phyloP scores from a whole-genome alignment of 1,140 invertebrate species.

The Drosophila santomea region DNA sequence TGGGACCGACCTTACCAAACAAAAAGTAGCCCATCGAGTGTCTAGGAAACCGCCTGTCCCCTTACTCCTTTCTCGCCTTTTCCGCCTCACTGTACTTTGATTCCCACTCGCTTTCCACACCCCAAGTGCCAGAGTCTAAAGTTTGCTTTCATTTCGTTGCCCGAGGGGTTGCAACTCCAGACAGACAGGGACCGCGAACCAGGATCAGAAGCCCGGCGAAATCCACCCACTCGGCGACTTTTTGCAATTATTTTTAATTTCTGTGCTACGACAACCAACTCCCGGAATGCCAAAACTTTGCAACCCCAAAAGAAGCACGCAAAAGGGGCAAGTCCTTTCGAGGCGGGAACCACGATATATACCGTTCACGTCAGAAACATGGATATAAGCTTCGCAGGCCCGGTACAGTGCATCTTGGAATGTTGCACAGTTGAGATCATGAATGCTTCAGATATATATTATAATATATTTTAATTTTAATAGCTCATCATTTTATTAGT shows the following conservation, averaged over 20 bases:
- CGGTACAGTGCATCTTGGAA: slow-evolving; percentile 4
- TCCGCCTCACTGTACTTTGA: not conserved
- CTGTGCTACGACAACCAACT: slow-evolving; percentile 70
- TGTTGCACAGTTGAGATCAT: not conserved
- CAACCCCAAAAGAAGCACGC: slow-evolving; percentile 66
- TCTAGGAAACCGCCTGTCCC: slow-evolving; percentile 40
- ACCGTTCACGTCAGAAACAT: slow-evolving; percentile 18
- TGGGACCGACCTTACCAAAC: slow-evolving; percentile 44
- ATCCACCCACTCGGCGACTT: slow-evolving; percentile 45
- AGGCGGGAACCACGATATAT: slow-evolving; percentile 49
- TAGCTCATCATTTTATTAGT: too few relatives aligned
- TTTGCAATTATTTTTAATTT: slow-evolving; percentile 77
- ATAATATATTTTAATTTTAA: not conserved
- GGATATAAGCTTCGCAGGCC: not conserved
- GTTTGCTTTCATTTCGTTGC: slow-evolving; percentile 63
- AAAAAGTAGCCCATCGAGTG: slow-evolving; percentile 51
- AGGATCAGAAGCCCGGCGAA: slow-evolving; percentile 13
- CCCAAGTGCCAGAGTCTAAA: slow-evolving; percentile 25
- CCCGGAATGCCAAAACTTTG: slow-evolving; percentile 76
- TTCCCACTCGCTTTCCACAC: slow-evolving; percentile 1
- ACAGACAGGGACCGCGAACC: slow-evolving; percentile 46
- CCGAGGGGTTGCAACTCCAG: slow-evolving; percentile 73
- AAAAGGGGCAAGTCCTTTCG: slow-evolving; percentile 32
- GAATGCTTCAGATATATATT: too few relatives aligned
- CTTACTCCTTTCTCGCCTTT: slow-evolving; percentile 10